These are phyloP conservation scores for Glossophaga mutica DNA, from an alignment of 2,797 vertebrate genomes.

Conservation along the genomic window DNA sequence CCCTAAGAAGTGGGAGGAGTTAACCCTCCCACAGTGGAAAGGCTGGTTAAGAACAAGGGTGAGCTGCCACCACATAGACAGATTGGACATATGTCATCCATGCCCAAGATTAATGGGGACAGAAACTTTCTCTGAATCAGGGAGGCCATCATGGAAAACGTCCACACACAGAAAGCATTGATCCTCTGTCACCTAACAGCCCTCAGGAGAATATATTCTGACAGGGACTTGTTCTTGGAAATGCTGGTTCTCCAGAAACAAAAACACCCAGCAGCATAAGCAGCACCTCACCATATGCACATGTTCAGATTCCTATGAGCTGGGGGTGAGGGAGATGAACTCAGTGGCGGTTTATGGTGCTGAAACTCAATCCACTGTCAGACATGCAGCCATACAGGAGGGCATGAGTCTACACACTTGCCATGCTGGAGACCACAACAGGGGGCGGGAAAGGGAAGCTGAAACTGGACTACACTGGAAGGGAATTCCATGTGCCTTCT, in stretches of 20 bases:
- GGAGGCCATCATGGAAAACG: not conserved
- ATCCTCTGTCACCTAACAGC: not conserved
- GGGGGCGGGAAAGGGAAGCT: not conserved
- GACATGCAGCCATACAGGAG: not conserved
- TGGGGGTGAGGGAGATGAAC: not conserved
- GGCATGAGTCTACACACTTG: not conserved
- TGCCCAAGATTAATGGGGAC: not conserved
- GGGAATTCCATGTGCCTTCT: not conserved
- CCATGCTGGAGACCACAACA: not conserved
- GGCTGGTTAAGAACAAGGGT: not conserved
- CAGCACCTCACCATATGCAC: not conserved
- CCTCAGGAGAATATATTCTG: not conserved
- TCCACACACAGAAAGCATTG: not conserved
- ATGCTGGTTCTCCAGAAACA: not conserved
- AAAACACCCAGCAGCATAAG: not conserved
- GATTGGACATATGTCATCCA: not conserved
- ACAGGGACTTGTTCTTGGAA: not conserved
- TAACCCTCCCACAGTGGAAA: not conserved
- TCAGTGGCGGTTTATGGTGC: not conserved
- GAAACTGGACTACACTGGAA: not conserved
- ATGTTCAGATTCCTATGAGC: not conserved
- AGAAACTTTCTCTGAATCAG: not conserved
- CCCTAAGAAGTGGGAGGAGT: not conserved
- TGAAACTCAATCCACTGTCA: not conserved
- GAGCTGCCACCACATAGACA: not conserved